These are phyloP conservation scores for Seladonia tumulorum DNA, from an alignment of 2,888 invertebrate genomes.

Conservation along the genomic window DNA sequence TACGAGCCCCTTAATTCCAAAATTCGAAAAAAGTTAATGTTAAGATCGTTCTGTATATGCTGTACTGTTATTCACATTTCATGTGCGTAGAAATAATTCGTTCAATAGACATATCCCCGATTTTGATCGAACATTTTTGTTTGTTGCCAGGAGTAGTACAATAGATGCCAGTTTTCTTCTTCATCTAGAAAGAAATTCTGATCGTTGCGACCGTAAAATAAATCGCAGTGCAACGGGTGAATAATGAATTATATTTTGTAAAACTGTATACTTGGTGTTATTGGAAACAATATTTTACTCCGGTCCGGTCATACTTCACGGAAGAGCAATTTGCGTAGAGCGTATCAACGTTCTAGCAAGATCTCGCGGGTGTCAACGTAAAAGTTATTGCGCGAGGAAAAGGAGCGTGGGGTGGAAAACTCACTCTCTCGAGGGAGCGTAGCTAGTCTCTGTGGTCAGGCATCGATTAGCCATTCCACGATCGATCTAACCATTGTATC, in stretches of 20 bases:
- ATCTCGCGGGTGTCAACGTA: slow-evolving; percentile 64
- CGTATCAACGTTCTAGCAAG: slow-evolving; percentile 41
- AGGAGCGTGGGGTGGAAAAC: slow-evolving; percentile 48
- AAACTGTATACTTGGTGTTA: not conserved
- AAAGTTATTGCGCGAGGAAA: slow-evolving; percentile 63
- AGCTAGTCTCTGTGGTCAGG: slow-evolving; percentile 61
- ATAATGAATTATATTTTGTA: not conserved
- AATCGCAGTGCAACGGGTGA: not conserved
- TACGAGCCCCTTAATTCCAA: not conserved
- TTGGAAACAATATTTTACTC: not conserved
- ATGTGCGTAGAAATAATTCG: no score
- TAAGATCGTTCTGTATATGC: no score
- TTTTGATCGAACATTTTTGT: no score
- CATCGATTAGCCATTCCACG: slow-evolving; percentile 72
- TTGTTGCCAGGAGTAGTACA: no score
- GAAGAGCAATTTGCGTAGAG: slow-evolving; percentile 19
- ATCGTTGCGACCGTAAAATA: no score
- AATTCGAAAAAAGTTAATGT: no score
- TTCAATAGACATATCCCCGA: no score
- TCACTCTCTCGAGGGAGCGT: slow-evolving; percentile 50
- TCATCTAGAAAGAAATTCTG: no score
- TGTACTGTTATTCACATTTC: no score
- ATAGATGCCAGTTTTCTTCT: no score
- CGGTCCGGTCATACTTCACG: not conserved
- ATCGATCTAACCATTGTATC: slow-evolving; percentile 63